phyloP scores from a whole-genome alignment of 2,888 invertebrate genomes.

The Lordiphosa fenestrarum region DNA sequence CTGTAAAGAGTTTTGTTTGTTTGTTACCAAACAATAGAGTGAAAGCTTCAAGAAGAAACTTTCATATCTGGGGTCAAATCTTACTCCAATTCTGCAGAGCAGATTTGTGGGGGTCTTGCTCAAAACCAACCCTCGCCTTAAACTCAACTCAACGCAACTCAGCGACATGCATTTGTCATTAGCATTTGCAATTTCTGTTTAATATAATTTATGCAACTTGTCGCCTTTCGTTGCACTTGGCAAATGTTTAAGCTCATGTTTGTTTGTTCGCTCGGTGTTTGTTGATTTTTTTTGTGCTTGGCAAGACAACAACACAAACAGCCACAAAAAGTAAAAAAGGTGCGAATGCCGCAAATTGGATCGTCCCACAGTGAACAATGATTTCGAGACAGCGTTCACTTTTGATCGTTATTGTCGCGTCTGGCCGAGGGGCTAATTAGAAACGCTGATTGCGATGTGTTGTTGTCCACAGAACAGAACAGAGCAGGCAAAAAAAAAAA shows the following conservation, averaged over 20 bases:
- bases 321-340: background rate
- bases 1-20: too few relatives aligned
- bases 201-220: conserved; percentile 60
- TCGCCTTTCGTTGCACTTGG: conserved; percentile 12
- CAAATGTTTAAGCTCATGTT: conserved; percentile 5
- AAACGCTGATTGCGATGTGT: conserved; percentile 40
- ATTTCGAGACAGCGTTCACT: conserved; percentile 4
- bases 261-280: conserved; percentile 25
- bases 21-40: too few relatives aligned
- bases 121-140: background rate
- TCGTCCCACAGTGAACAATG: conserved; percentile 30
- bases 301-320: conserved; percentile 23
- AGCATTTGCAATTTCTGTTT: conserved; percentile 52
- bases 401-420: conserved; percentile 23
- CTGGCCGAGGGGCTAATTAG: conserved; percentile 59
- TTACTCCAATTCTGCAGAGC: too few relatives aligned
- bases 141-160: conserved; percentile 24
- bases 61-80: too few relatives aligned
- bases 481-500: background rate
- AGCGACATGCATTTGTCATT: conserved; percentile 63
- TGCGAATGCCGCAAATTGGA: conserved; percentile 37
- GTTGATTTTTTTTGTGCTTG: conserved; percentile 28
- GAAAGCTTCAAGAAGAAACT: too few relatives aligned
- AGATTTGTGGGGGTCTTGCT: too few relatives aligned
- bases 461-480: conserved; percentile 10